Evolutionary conservation across 2,113 vertebrate genomes (phyloP), one percentile per base, ranked within the genome.

Genomic region (Osmerus mordax): DNA sequence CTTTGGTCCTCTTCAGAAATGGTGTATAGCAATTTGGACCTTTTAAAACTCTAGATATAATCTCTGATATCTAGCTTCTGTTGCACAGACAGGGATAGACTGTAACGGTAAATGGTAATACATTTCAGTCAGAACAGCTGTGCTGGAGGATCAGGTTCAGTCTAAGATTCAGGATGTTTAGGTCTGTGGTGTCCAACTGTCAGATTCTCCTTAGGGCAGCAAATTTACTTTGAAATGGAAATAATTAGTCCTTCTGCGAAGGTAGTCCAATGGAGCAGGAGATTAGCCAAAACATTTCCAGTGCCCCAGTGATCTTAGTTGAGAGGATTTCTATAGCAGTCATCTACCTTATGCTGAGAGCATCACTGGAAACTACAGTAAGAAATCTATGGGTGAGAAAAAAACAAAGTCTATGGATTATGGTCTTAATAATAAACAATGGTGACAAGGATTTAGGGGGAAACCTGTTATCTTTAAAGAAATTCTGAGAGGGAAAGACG

Each of bases 181-280:
- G 53, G 78, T 82, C 67, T 82, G 65, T 71, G 77, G 76, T 83
- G 82, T 87, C 79, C 83, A 71, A 80, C 82, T 81, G 77, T 86
- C 72, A 82, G 83, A 83, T 53, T 87, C 86, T 89, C 83, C 78
- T 82, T 15, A 12, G 73, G 82, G 81, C 78, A 77, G 81, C 81
- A 87, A 85, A 87, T 88, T 86, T 73, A 75, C 86, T 84, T 79
- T 81, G 80, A 89, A 87, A 90, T 87, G 83, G 87, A 91, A 89
- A 89, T 82, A 84, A 81, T 85, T 87, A 78, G 86, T 84, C 86
- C 77, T 79, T 74, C 79, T 72, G 69, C 69, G 80, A 78, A 81
- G 73, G 77, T 82, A 76, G 77, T 77, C 58, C 32, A 36, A 36
- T 36, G 7, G 32, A 36, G 32, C 7, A 36, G 32, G 32, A 36